Percentiles rank a stretch among this genome's conserved stretches.
These are phyloP conservation scores for Rostratula benghalensis DNA, from an alignment of 2,113 vertebrate genomes.

Conservation along the genomic window DNA sequence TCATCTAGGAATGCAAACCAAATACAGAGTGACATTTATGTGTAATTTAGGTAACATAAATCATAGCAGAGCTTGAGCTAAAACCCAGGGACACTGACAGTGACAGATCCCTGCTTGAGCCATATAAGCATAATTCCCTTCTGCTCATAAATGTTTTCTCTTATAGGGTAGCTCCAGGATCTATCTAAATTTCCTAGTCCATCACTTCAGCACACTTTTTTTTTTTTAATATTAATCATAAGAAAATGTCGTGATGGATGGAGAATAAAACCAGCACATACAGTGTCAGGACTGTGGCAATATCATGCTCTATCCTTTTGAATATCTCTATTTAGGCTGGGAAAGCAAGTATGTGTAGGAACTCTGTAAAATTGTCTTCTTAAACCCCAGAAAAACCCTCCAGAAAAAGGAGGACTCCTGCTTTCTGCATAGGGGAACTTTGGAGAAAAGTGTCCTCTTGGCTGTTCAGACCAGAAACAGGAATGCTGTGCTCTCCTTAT, in stretches of 20 bases:
- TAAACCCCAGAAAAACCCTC: too few species aligned
- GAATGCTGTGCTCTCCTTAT: background rate
- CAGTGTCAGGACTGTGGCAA: background rate
- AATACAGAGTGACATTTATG: background rate
- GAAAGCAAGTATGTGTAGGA: background rate
- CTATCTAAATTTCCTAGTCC: background rate
- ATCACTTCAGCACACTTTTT: background rate
- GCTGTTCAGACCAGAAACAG: background rate
- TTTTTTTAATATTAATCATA: background rate
- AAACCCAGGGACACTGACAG: background rate
- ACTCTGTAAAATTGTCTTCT: background rate
- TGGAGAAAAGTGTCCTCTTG: background rate
- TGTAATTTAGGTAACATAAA: background rate
- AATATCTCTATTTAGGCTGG: background rate
- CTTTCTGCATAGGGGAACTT: background rate
- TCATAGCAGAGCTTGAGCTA: conserved; percentile 2
- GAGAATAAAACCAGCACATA: background rate
- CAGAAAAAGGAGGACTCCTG: background rate
- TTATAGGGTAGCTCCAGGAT: background rate
- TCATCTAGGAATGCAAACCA: background rate
- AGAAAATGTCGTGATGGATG: background rate
- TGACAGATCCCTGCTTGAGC: background rate
- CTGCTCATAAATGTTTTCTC: background rate
- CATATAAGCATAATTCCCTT: background rate
- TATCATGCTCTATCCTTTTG: background rate